Conservation (phyloP, 2,888 invertebrate species). For the Pollenia griseotomentosa region DNA sequence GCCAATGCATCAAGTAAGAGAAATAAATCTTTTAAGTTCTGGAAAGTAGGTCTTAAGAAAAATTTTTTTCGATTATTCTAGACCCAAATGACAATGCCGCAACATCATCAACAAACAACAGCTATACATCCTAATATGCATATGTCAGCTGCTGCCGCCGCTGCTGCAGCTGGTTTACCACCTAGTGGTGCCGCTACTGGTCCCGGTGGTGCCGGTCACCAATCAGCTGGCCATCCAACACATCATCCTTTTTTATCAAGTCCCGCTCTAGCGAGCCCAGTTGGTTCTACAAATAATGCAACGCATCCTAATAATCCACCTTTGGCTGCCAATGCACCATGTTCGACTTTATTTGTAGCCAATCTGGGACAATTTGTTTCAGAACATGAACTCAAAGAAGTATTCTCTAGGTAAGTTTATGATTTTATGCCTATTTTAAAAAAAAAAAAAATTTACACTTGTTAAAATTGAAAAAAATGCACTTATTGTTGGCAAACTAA, state of each 20-base stretch:
- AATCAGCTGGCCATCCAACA: constrained; percentile 82
- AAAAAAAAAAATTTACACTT: constrained; percentile 44
- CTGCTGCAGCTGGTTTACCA: constrained; percentile 77
- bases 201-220: constrained; percentile 74
- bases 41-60: constrained; percentile 60
- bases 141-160: constrained; percentile 85
- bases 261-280: constrained; percentile 95
- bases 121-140: constrained; percentile 87
- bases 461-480: constrained; percentile 47
- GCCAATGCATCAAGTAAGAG: constrained; percentile 84
- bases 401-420: constrained; percentile 95
- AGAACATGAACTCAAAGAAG: constrained; percentile 99
- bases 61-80: constrained; percentile 72
- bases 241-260: constrained; percentile 97
- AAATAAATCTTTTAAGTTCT: background rate
- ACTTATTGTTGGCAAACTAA: constrained; percentile 60
- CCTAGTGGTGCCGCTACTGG: constrained; percentile 84
- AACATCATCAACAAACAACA: constrained; percentile 84
- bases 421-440: background rate
- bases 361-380: constrained; percentile 99
- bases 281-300: constrained; percentile 87
- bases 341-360: constrained; percentile 99
- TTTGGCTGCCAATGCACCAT: constrained; percentile 91
- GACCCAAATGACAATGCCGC: constrained; percentile 86
- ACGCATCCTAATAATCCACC: constrained; percentile 84